Evolutionary conservation across 2,797 vertebrate genomes (phyloP), one percentile per base, ranked within the genome.

Genomic region (Taeniopygia guttata): DNA sequence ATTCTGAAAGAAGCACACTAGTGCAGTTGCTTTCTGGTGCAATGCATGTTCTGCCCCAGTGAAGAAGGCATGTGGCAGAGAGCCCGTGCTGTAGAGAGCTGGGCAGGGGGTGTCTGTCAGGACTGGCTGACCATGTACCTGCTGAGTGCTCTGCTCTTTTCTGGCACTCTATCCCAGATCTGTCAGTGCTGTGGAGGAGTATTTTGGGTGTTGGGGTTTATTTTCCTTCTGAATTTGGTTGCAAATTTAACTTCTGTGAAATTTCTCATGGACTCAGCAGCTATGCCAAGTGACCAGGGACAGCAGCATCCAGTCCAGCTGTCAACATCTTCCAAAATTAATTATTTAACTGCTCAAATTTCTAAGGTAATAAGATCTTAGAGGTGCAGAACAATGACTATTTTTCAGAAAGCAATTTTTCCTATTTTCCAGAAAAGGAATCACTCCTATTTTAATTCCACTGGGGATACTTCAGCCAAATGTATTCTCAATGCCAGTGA

Each of bases 31-130:
- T 64, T 74, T 59, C 36, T 80, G 52, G 13, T 70, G 7, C 1
- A 10, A 2, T 1, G 1, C 0, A 1, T 36, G 12, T 42, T 42
- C 32, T 74, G 23, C n/a, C 67, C 21, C 38, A 48, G 38, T 32
- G 43, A 43, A 18, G 74, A 48, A 14, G 56, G 15, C n/a, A n/a
- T n/a, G 2, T 63, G 60, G 49, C 49, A 59, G 29, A 14, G n/a
- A 60, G 43, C 30, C 55, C 4, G 0, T 8, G 8, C 21, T 13
- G 16, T 40, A 60, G 43, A 51, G 49, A 45, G 36, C 43, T 0
- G 4, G 49, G 42, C 75, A n/a, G 18, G 46, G 48, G 16, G 8
- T 1, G 4, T 18, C 52, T 2, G 0, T 68, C 0, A 0, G 48
- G 52, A 56, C 32, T 3, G 7, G 40, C 66, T 7, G 5, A 30